Percentiles rank a stretch among this genome's conserved stretches.
Evolutionary conservation across 2,113 vertebrate species (phyloP).

Genomic region (Falco punctatus): DNA sequence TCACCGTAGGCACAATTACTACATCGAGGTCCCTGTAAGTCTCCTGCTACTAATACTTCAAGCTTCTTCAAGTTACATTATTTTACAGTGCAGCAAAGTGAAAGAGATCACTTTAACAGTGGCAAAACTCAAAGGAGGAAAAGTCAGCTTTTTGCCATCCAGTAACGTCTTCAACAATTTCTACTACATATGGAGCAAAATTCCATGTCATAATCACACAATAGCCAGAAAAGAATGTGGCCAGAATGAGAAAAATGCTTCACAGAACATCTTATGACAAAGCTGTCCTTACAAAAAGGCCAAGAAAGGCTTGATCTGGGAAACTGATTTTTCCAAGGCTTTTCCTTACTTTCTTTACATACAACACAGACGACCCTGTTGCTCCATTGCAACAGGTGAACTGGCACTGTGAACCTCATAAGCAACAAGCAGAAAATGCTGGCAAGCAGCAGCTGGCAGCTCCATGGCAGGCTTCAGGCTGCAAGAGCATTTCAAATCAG

Average conservation of each 20-base stretch:
- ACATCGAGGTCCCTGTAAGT: accelerated
- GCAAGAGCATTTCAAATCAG: not conserved
- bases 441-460: not conserved
- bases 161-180: not conserved
- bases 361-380: accelerated
- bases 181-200: not conserved
- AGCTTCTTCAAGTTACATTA: not conserved
- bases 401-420: accelerated
- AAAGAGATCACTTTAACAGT: not conserved
- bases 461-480: not conserved
- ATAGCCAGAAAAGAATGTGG: not conserved
- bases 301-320: accelerated
- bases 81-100: not conserved
- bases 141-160: not conserved
- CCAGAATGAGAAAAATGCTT: constrained; percentile 29
- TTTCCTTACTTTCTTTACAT: accelerated
- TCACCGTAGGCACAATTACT: not conserved
- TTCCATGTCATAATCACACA: not conserved
- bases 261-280: not conserved
- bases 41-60: not conserved
- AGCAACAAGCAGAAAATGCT: not conserved
- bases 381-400: not conserved
- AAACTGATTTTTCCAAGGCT: not conserved
- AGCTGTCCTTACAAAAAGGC: not conserved
- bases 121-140: not conserved